Evolutionary conservation across 2,797 vertebrate genomes (phyloP).

Genomic region (Pangasius larnaudii): DNA sequence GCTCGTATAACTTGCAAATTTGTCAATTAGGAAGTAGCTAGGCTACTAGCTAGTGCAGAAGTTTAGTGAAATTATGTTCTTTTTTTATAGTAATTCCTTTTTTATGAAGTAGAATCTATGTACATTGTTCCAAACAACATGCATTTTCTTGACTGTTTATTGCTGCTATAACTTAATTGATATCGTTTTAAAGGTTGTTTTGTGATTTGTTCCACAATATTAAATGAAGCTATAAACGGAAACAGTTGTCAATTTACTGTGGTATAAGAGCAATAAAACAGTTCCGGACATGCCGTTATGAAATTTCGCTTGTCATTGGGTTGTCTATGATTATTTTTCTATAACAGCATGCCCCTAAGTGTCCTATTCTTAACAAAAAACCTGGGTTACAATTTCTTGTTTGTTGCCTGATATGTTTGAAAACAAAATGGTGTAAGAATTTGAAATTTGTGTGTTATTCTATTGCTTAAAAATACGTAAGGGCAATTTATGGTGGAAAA

Average conservation of each 20-base stretch:
- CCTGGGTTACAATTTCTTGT: background rate
- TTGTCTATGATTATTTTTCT: background rate
- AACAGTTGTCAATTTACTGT: background rate
- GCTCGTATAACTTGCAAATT: background rate
- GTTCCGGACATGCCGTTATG: background rate
- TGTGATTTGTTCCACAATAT: too few species aligned
- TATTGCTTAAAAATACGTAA: background rate
- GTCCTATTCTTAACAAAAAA: background rate
- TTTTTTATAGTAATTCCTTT: background rate
- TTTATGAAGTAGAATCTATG: background rate
- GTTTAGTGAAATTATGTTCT: background rate
- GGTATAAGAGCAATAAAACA: background rate
- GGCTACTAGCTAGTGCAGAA: background rate
- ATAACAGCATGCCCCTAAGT: background rate
- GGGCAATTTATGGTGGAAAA: background rate
- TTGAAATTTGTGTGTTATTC: background rate
- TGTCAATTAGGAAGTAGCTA: background rate
- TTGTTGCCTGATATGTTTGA: background rate
- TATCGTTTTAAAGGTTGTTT: too few species aligned
- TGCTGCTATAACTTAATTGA: too few species aligned
- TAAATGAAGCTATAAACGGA: too few species aligned
- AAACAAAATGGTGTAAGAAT: background rate
- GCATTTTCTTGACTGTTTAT: background rate
- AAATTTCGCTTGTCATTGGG: background rate
- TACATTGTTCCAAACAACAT: background rate